Base-by-base conservation (phyloP, 1,140 invertebrate genomes). In the Ruditapes philippinarum region DNA sequence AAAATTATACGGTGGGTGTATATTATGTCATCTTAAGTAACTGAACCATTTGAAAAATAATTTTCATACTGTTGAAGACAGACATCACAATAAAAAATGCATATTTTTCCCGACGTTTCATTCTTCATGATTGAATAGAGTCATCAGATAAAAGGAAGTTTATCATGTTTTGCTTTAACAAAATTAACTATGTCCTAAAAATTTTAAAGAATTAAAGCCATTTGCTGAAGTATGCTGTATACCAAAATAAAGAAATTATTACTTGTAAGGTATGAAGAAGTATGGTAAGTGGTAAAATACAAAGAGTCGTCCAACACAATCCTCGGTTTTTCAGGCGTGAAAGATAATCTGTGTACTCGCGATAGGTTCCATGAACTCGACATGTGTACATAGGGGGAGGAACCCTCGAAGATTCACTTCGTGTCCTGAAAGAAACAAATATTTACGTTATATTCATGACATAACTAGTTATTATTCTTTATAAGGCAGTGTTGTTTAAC, bases 311-410 rank as follows among this genome's bases (percentile, higher is more conserved):
- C 90, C 92, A 93, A 12, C 96, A 86, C 0, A 95, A 88, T 54
- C 95, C 95, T 95, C 95, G 96, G 91, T 95, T 96, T 80, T 95
- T 96, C 12, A 95, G 80, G n/a, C 89, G 57, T 0, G 83, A 60
- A 7, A 96, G 91, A 65, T 93, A 92, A 54, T 96, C 94, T 36
- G 91, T 93, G 89, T 96, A 96, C n/a, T 92, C 92, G 25, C 95
- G 89, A 89, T 94, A 96, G 0, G 49, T 76, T 0, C 95, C 95
- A 89, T 96, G 96, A 3, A 92, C 93, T 22, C 38, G 22, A 86
- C 96, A 96, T 49, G 85, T 92, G 85, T 94, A 96, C 7, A 90
- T 85, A 1, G 94, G 91, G 79, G 95, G 95, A n/a, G 95, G 82
- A 1, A 93, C 85, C 40, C 91, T 86, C 62, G 93, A 93, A 65